phyloP scores from a whole-genome alignment of 1,140 invertebrate genomes.

The Metaphire vulgaris region DNA sequence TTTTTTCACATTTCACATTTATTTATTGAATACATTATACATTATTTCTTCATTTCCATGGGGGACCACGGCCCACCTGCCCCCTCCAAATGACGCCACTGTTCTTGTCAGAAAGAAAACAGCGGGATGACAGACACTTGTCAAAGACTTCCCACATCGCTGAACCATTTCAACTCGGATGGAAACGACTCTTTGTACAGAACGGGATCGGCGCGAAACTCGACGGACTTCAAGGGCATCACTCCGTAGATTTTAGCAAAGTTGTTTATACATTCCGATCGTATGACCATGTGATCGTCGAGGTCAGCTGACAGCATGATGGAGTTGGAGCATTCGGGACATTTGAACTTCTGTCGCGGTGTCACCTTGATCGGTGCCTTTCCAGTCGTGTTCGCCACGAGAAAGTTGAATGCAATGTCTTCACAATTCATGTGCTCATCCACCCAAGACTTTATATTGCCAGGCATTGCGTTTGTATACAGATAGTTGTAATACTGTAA shows the following conservation, averaged over 20 bases:
- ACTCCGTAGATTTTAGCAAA: slow-evolving; percentile 75
- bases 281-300: slow-evolving; percentile 77
- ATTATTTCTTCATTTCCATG: no score
- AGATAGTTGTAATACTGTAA: slow-evolving; percentile 81
- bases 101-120: no score
- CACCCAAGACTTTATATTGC: slow-evolving; percentile 89
- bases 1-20: no score
- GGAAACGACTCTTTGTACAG: slow-evolving; percentile 83
- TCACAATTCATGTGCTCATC: slow-evolving; percentile 99
- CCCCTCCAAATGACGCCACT: no score
- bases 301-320: slow-evolving; percentile 89
- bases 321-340: slow-evolving; percentile 85
- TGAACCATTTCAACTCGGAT: slow-evolving; percentile 78
- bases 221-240: slow-evolving; percentile 80
- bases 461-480: slow-evolving; percentile 84
- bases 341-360: slow-evolving; percentile 95
- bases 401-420: slow-evolving; percentile 99
- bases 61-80: no score
- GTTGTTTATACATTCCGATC: slow-evolving; percentile 82
- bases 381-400: slow-evolving; percentile 90
- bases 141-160: slow-evolving; percentile 80
- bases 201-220: slow-evolving; percentile 90
- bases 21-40: no score
- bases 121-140: no score
- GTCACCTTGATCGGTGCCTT: slow-evolving; percentile 98